Percentiles rank a stretch among this genome's conserved stretches.
Conservation (phyloP, 2,113 vertebrate species). For the Miniopterus natalensis region DNA sequence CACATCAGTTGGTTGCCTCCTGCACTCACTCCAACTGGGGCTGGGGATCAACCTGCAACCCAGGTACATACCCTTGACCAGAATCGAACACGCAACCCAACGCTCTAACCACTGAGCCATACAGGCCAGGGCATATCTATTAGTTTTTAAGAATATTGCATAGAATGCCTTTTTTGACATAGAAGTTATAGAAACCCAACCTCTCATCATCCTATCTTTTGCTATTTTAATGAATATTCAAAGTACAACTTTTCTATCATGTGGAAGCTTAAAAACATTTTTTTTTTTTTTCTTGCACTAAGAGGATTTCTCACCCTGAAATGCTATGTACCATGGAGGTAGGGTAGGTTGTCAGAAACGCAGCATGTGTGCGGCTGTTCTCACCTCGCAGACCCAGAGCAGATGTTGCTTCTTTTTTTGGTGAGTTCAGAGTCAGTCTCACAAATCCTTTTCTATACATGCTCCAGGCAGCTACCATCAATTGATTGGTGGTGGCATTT, state of each 20-base stretch:
- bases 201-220: background rate
- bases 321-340: background rate
- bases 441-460: background rate
- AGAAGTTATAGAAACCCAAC: background rate
- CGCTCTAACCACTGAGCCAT: no score
- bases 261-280: background rate
- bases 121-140: background rate
- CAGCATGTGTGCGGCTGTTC: background rate
- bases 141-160: background rate
- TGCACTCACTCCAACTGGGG: no score
- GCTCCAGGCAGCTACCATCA: background rate
- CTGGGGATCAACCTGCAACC: no score
- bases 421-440: background rate
- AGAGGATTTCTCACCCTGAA: conserved; percentile 34
- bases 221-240: background rate
- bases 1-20: no score
- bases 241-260: background rate
- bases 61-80: no score
- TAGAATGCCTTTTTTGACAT: background rate
- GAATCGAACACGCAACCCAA: no score
- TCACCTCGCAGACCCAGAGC: background rate
- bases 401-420: conserved; percentile 28
- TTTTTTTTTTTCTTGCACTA: background rate
- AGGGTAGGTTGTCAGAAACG: background rate
- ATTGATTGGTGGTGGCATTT: background rate